Evolutionary conservation across 92 coral and sea anemone species (phyloP).

Genomic region (Parazoanthus swiftii): DNA sequence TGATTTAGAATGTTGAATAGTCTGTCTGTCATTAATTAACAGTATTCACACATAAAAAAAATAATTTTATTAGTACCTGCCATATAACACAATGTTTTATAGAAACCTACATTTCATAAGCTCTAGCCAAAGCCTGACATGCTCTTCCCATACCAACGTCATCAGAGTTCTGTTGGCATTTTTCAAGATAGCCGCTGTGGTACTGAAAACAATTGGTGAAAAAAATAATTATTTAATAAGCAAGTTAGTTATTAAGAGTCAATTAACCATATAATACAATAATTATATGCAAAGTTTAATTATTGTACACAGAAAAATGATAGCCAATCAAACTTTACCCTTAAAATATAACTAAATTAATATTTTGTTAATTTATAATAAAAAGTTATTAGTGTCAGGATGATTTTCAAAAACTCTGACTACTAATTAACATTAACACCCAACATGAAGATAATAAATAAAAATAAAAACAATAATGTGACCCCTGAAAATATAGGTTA

Average conservation of each 20-base stretch:
- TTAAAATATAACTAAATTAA: no score
- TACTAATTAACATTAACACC: no score
- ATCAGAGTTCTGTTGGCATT: constrained; percentile 87
- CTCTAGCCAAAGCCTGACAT: constrained; percentile 91
- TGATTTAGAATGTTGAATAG: neutral
- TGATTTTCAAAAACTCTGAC: no score
- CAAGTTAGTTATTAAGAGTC: neutral
- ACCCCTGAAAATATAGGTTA: no score
- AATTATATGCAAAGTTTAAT: no score
- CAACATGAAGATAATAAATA: no score
- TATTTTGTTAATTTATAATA: no score
- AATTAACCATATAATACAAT: neutral
- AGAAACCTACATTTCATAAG: constrained; percentile 86
- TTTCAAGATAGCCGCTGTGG: constrained; percentile 89
- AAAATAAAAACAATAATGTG: no score
- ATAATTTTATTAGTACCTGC: neutral
- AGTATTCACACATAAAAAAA: neutral
- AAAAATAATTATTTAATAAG: neutral
- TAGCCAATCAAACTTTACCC: no score
- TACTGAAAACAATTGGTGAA: constrained; percentile 56
- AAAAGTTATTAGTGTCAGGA: no score
- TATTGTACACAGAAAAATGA: neutral
- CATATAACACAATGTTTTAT: neutral
- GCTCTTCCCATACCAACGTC: constrained; percentile 99
- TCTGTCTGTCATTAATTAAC: neutral